phyloP scores from a whole-genome alignment of 2,888 invertebrate species.

The Polydesmus complanatus region DNA sequence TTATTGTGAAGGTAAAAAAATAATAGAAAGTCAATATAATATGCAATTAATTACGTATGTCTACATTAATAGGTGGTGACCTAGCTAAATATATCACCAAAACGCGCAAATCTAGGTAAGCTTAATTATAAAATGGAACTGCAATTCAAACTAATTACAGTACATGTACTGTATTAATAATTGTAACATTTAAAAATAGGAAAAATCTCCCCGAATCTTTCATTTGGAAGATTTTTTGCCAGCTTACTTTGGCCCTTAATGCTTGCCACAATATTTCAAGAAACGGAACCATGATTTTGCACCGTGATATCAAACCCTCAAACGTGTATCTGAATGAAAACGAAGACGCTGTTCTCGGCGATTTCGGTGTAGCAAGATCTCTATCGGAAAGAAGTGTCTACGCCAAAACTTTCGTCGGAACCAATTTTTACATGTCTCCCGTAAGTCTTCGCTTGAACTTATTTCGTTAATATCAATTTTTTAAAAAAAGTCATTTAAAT shows the following conservation, averaged over 20 bases:
- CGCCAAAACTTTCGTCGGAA: conserved; percentile 32
- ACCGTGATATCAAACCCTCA: conserved; percentile 40
- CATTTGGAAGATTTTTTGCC: conserved; percentile 47
- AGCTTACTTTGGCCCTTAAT: conserved; percentile 42
- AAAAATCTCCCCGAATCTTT: conserved; percentile 43
- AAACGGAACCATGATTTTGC: conserved; percentile 35
- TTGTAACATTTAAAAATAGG: conserved; percentile 24
- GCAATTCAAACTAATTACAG: background rate
- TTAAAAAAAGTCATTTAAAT: too few species aligned
- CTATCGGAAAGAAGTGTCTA: conserved; percentile 32
- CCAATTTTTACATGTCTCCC: conserved; percentile 25
- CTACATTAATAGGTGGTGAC: conserved; percentile 37
- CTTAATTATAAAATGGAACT: too few species aligned
- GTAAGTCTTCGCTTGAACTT: too few species aligned
- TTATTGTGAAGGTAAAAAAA: conserved; percentile 36
- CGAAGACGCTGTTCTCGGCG: conserved; percentile 40
- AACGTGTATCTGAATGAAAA: conserved; percentile 41
- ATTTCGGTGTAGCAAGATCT: conserved; percentile 38
- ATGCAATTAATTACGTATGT: too few species aligned
- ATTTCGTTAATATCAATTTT: too few species aligned
- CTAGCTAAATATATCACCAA: conserved; percentile 39
- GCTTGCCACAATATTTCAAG: conserved; percentile 43
- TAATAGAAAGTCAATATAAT: background rate
- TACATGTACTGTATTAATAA: background rate
- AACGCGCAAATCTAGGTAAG: too few species aligned